Conservation (phyloP, 2,888 invertebrate genomes). For the Ptycholaimellus sp. region DNA sequence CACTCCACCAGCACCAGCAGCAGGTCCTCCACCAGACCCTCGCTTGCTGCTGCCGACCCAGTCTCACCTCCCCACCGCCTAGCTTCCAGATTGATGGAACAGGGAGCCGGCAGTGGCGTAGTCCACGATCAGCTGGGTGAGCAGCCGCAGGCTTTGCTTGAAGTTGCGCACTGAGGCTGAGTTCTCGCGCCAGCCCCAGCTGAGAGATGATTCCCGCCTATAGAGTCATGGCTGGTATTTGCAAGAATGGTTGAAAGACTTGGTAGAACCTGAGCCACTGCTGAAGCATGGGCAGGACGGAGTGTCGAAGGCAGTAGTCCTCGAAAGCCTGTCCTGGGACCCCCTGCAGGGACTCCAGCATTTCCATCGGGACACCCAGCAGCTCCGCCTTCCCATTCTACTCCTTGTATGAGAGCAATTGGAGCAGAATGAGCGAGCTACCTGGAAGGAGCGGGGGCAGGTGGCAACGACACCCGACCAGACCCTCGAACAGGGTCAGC, state of each 20-base stretch:
- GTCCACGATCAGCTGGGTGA: slow-evolving; percentile 65
- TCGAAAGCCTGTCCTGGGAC: slow-evolving; percentile 54
- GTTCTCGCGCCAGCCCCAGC: slow-evolving; percentile 8
- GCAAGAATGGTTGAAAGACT: too few species aligned
- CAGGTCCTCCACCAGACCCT: slow-evolving; percentile 47
- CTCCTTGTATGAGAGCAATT: too few species aligned
- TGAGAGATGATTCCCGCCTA: too few species aligned
- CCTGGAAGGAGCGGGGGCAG: slow-evolving; percentile 48
- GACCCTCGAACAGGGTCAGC: slow-evolving; percentile 63
- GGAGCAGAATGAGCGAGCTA: too few species aligned
- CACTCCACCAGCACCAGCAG: slow-evolving; percentile 65
- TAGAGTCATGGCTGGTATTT: too few species aligned
- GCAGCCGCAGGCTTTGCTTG: slow-evolving; percentile 74
- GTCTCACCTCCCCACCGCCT: not conserved
- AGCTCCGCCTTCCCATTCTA: too few species aligned
- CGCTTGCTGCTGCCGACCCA: too few species aligned
- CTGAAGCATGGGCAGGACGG: slow-evolving; percentile 70
- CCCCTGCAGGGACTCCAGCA: slow-evolving; percentile 10
- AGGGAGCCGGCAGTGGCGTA: slow-evolving; percentile 51
- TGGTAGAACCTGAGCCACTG: slow-evolving; percentile 73
- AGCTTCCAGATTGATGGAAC: slow-evolving; percentile 30
- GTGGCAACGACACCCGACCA: slow-evolving; percentile 37
- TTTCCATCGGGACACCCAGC: slow-evolving; percentile 9
- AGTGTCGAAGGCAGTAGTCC: slow-evolving; percentile 66
- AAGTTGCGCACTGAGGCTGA: slow-evolving; percentile 51